A percentile compares a stretch with the other conserved stretches of the same genome.
These are phyloP conservation scores for Bugulina stolonifera DNA, from an alignment of 2,888 invertebrate species.

Conservation along the genomic window DNA sequence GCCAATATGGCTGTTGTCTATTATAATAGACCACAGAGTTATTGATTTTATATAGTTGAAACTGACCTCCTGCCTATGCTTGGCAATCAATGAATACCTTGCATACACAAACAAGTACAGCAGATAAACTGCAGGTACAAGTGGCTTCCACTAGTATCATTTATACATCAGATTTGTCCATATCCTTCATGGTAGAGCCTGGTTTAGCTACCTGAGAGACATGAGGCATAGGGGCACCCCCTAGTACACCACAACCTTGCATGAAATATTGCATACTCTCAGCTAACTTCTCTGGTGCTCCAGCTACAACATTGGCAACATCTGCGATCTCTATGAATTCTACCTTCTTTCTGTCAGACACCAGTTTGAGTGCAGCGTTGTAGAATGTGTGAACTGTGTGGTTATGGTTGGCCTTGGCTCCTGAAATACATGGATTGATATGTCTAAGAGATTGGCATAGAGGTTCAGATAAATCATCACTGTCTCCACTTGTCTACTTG, in stretches of 20 bases:
- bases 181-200: neutral
- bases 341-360: conserved; percentile 68
- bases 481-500: too few relatives aligned
- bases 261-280: conserved; percentile 80
- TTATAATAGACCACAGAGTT: too few relatives aligned
- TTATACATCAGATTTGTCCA: conserved; percentile 23
- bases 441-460: too few relatives aligned
- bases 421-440: too few relatives aligned
- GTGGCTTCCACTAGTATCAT: too few relatives aligned
- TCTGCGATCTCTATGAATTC: conserved; percentile 74
- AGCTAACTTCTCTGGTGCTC: conserved; percentile 72
- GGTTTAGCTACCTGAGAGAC: neutral
- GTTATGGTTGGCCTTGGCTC: conserved; percentile 70
- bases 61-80: too few relatives aligned
- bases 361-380: conserved; percentile 38
- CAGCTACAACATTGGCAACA: conserved; percentile 78
- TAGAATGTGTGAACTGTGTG: conserved; percentile 63
- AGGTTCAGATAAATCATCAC: too few relatives aligned
- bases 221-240: conserved; percentile 23
- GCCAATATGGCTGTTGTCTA: too few relatives aligned
- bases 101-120: too few relatives aligned
- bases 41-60: too few relatives aligned
- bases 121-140: too few relatives aligned
- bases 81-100: too few relatives aligned
- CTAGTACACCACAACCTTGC: conserved; percentile 68